These are phyloP conservation scores for Pachypanchax playfairii DNA, from an alignment of 2,113 vertebrate genomes.

Conservation along the genomic window DNA sequence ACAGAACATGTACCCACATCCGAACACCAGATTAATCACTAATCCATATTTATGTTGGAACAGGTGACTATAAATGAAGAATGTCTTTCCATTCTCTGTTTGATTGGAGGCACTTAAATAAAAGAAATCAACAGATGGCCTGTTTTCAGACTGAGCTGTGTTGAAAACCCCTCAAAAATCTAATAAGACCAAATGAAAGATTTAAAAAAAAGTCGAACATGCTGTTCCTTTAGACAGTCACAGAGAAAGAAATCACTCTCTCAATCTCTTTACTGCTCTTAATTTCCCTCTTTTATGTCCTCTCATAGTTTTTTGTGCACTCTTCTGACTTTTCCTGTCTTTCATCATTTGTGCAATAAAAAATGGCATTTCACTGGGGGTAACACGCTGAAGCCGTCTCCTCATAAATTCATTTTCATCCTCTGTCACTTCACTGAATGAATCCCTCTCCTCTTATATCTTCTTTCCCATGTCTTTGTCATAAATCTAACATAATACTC, in stretches of 20 bases:
- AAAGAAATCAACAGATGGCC: slow-evolving; percentile 31
- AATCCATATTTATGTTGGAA: slow-evolving; percentile 21
- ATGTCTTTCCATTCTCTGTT: slow-evolving; percentile 20
- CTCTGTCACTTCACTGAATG: slow-evolving; percentile 14
- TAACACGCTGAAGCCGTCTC: background rate
- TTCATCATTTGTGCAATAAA: background rate
- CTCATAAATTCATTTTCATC: slow-evolving; percentile 16
- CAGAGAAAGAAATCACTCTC: background rate
- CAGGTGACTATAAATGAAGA: slow-evolving; percentile 36
- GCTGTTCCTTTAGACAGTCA: background rate
- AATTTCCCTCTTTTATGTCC: background rate
- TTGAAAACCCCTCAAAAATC: slow-evolving; percentile 1
- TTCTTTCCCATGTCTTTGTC: slow-evolving; percentile 2
- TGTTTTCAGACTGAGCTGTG: slow-evolving; percentile 1
- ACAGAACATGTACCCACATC: background rate
- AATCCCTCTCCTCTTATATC: slow-evolving; percentile 6
- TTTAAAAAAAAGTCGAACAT: background rate
- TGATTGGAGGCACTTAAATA: slow-evolving; percentile 24
- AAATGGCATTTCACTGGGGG: slow-evolving; percentile 9
- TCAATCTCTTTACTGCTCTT: background rate
- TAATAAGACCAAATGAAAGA: background rate
- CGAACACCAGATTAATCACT: slow-evolving; percentile 9
- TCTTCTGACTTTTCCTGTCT: background rate
- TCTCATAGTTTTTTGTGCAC: background rate
- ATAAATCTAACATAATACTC: slow-evolving; percentile 30